Conservation (phyloP, 64 coral and sea anemone genomes). For the Porites lutea region DNA sequence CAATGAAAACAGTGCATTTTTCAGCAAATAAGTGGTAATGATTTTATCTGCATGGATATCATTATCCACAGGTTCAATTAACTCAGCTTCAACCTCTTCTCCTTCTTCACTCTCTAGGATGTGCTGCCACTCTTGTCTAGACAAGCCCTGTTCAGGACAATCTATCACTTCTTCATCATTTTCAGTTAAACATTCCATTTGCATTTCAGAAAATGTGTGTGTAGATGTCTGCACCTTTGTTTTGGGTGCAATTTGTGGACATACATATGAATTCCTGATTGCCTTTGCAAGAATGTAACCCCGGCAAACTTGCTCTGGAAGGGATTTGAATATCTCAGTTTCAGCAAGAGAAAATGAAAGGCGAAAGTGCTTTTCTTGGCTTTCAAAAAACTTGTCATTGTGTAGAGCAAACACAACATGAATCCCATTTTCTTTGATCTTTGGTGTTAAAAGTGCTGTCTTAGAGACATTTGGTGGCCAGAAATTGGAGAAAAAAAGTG, state of each 20-base stretch:
- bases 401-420: constrained; percentile 17
- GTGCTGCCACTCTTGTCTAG: constrained; percentile 9
- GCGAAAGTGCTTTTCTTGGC: constrained; percentile 8
- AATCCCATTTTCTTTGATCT: background rate
- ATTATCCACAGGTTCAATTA: constrained; percentile 43
- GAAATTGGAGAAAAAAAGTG: constrained; percentile 14
- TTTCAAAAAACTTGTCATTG: constrained; percentile 5
- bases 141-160: constrained; percentile 31
- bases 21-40: constrained; percentile 44
- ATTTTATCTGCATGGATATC: constrained; percentile 50
- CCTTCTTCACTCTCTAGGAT: constrained; percentile 21
- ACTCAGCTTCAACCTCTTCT: constrained; percentile 36
- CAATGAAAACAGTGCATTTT: constrained; percentile 50
- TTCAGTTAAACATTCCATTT: constrained; percentile 25
- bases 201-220: constrained; percentile 22
- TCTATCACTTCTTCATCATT: constrained; percentile 17
- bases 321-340: constrained; percentile 7
- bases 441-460: constrained; percentile 14
- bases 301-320: background rate
- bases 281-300: constrained; percentile 12
- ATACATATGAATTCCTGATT: constrained; percentile 25
- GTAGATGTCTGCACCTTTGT: constrained; percentile 37
- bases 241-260: constrained; percentile 51
- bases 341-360: constrained; percentile 4
- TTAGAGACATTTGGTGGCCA: constrained; percentile 2